Percentiles rank a stretch among this genome's conserved stretches.
Evolutionary conservation across 2,113 vertebrate species (phyloP).

Genomic region (mouse (Mus musculus)): GRCm39 chr6:121223501-121224000

Average conservation of each 20-base stretch:
- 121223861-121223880: not conserved
- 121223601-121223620: not conserved
- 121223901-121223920: not conserved
- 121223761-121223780: slow-evolving; percentile 35
- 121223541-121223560: slow-evolving; percentile 27
- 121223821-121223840: not conserved
- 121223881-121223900: not conserved
- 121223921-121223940: no score
- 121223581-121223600: not conserved
- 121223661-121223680: slow-evolving; percentile 31
- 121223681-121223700: not conserved
- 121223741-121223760: not conserved
- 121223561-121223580: not conserved
- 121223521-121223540: not conserved
- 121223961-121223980: not conserved
- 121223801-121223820: not conserved
- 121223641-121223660: not conserved
- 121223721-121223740: not conserved
- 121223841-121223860: not conserved
- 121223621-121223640: not conserved
- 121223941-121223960: not conserved
- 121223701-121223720: no score
- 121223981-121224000: not conserved
- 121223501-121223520: not conserved
- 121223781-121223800: not conserved